Base-by-base conservation (phyloP, 2,113 vertebrate species). In the Anarrhichthys ocellatus region DNA sequence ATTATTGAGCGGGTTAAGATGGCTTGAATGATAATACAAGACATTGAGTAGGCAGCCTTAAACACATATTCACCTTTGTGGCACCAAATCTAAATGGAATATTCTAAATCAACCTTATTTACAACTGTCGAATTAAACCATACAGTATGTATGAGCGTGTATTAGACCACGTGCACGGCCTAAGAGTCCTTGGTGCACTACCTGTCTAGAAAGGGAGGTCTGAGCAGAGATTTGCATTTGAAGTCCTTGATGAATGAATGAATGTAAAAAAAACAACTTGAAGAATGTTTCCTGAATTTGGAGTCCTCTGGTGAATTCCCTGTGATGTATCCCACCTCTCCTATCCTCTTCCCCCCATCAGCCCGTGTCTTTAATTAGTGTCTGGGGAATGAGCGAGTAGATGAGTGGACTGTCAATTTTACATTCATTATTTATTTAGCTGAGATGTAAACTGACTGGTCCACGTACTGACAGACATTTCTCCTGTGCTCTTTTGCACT, bases 371-470 rank as follows among this genome's bases (percentile, higher is more conserved):
- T 95, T 95, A 95, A 95, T 96, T 95, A 94, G 94, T 89, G 92
- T 94, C 94, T 90, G 90, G 95, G 93, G 94, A 95, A 92, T 79
- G 90, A 91, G 86, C 73, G 64, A 91, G 90, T 89, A 92, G 93
- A 93, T 93, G 94, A 95, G 91, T 92, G 92, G 93, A 93, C 91
- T 93, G 93, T 94, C 93, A 92, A 92, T 95, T 94, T 91, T 85
- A 85, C 76, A 91, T 94, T 91, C 75, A 91, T 94, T 95, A 93
- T 93, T 95, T 94, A 94, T 95, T 95, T 94, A 90, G 88, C 87
- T 81, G 92, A 93, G 81, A 86, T 94, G 93, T 92, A 91, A 92
- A 93, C 91, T 89, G 91, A 86, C 92, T 87, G 36, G 78, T 88
- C 87, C 74, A 72, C 82, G 79, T 86, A 72, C 81, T 93, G 91